Evolutionary conservation across 2,888 invertebrate genomes (phyloP).

Genomic region (Acleris cristana): DNA sequence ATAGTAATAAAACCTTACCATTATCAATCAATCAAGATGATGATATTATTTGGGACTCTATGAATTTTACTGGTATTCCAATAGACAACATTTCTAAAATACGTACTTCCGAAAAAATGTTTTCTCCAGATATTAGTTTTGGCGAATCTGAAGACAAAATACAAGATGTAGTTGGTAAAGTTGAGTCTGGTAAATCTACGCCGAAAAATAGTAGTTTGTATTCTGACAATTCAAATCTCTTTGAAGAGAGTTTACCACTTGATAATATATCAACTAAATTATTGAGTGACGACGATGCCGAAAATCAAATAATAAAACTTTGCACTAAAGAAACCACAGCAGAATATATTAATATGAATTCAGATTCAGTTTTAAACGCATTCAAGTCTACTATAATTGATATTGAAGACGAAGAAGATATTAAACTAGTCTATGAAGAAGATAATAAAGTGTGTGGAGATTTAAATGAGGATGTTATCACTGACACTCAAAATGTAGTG

Average conservation of each 20-base stretch:
- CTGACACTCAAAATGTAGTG: constrained; percentile 54
- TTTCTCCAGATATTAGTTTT: constrained; percentile 71
- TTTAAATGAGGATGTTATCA: constrained; percentile 50
- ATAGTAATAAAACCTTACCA: constrained; percentile 18
- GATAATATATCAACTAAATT: constrained; percentile 78
- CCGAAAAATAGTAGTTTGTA: constrained; percentile 69
- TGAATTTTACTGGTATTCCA: constrained; percentile 64
- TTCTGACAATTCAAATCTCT: constrained; percentile 80
- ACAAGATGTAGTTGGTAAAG: constrained; percentile 40
- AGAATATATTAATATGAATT: constrained; percentile 53
- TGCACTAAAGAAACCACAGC: constrained; percentile 40
- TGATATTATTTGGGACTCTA: constrained; percentile 69
- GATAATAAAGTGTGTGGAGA: constrained; percentile 47
- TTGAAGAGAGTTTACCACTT: constrained; percentile 83
- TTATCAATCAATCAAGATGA: constrained; percentile 49
- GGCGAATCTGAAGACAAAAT: constrained; percentile 56
- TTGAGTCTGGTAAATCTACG: constrained; percentile 47
- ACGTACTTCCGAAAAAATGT: constrained; percentile 53
- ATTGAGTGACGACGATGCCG: constrained; percentile 60
- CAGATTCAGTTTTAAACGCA: constrained; percentile 61
- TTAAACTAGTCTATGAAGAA: constrained; percentile 71
- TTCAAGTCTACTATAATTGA: constrained; percentile 63
- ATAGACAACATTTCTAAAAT: constrained; percentile 62
- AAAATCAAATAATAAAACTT: constrained; percentile 37
- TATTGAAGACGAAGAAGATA: constrained; percentile 64